Conservation (phyloP, 1,140 invertebrate genomes). For the Drosophila dunni region DNA sequence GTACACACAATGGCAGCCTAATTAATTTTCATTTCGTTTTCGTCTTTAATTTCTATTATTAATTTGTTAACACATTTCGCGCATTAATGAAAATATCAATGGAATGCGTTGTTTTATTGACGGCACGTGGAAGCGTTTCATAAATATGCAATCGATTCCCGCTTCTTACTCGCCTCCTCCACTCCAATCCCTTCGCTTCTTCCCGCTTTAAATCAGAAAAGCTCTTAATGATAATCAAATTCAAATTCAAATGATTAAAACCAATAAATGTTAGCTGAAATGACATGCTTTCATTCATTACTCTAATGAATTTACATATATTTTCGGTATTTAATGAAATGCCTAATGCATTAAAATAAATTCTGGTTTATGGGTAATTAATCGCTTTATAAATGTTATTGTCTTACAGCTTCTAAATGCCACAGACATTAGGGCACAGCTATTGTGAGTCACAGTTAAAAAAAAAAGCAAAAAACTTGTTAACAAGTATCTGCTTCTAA, state of each 20-base stretch:
- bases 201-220: conserved; percentile 16
- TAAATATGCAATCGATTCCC: conserved; percentile 66
- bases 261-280: conserved; percentile 10
- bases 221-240: conserved; percentile 32
- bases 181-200: background rate
- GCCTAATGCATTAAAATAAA: conserved; percentile 1
- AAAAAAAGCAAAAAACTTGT: background rate
- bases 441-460: conserved; percentile 8
- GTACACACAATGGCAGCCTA: conserved; percentile 54
- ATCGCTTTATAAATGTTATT: conserved; percentile 5
- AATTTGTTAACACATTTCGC: conserved; percentile 75
- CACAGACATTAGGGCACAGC: conserved; percentile 2
- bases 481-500: conserved; percentile 2
- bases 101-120: conserved; percentile 45
- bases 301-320: conserved; percentile 38
- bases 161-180: background rate
- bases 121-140: conserved; percentile 70
- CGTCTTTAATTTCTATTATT: conserved; percentile 70
- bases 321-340: conserved; percentile 12
- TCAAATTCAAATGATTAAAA: conserved; percentile 25
- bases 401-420: conserved; percentile 8
- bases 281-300: conserved; percentile 40
- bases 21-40: conserved; percentile 65
- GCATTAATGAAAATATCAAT: conserved; percentile 49
- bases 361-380: conserved; percentile 30